These are phyloP conservation scores for Ctenoplectra terminalis DNA, from an alignment of 1,140 invertebrate species.

Conservation along the genomic window DNA sequence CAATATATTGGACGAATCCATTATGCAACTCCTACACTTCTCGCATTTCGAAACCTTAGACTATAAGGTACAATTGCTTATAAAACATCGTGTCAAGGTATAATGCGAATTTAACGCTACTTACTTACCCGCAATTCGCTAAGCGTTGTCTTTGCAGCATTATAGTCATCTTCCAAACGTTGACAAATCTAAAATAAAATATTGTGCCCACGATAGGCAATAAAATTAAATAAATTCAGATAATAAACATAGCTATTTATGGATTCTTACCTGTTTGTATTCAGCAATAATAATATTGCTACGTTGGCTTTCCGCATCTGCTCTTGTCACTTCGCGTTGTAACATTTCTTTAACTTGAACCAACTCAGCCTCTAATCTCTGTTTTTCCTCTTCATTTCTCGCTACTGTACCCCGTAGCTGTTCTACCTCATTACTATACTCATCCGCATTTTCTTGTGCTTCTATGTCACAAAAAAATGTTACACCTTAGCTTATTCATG, in stretches of 20 bases:
- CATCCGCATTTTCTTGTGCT: conserved; percentile 91
- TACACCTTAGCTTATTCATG: neutral
- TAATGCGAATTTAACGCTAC: neutral
- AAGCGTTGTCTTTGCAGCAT: conserved; percentile 84
- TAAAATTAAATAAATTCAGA: neutral
- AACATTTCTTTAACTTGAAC: conserved; percentile 93
- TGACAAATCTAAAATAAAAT: conserved; percentile 89
- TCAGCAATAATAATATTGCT: conserved; percentile 92
- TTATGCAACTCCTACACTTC: conserved; percentile 81
- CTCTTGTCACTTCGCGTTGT: conserved; percentile 89
- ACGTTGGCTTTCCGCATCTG: conserved; percentile 88
- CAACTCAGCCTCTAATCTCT: conserved; percentile 90
- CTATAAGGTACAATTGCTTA: conserved; percentile 71
- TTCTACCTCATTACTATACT: conserved; percentile 91
- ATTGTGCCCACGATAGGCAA: neutral
- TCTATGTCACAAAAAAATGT: conserved; percentile 76
- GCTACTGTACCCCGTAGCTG: conserved; percentile 88
- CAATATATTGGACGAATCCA: conserved; percentile 69
- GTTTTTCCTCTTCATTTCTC: conserved; percentile 93
- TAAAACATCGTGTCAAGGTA: neutral
- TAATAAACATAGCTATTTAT: neutral
- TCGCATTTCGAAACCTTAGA: conserved; percentile 84
- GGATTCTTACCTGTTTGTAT: conserved; percentile 90
- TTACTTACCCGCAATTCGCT: conserved; percentile 85
- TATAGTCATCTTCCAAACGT: conserved; percentile 93